Evolutionary conservation across 2,888 invertebrate genomes (phyloP).

Genomic region (Apotomis betuletana): DNA sequence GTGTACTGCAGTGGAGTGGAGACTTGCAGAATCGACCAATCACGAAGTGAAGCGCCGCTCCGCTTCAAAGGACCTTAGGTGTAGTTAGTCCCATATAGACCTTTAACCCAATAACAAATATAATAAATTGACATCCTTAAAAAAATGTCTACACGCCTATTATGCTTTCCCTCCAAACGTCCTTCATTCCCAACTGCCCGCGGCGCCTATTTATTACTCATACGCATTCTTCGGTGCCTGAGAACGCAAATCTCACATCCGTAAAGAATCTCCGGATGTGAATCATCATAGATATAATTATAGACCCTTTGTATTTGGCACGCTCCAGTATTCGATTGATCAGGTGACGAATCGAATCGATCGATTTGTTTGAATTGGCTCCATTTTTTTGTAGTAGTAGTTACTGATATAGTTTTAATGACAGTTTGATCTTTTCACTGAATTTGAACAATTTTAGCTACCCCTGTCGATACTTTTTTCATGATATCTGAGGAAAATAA

Average conservation of each 20-base stretch:
- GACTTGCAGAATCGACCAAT: no score
- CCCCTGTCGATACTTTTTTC: no score
- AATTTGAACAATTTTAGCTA: neutral
- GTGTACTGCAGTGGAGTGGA: no score
- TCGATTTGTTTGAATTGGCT: conserved; percentile 9
- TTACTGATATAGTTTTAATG: neutral
- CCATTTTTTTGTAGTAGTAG: neutral
- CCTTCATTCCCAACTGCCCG: conserved; percentile 16
- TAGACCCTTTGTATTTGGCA: conserved; percentile 31
- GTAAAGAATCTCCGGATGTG: conserved; percentile 39
- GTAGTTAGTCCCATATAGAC: no score
- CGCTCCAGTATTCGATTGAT: conserved; percentile 33
- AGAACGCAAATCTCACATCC: conserved; percentile 38
- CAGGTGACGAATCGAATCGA: conserved; percentile 20
- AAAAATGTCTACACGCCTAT: no score
- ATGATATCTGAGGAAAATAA: no score
- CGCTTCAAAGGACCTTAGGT: no score
- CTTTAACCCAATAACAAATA: no score
- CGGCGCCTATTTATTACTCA: conserved; percentile 31
- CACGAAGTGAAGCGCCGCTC: no score
- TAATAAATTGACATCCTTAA: no score
- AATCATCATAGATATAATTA: conserved; percentile 39
- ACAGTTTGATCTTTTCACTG: neutral
- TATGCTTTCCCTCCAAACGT: neutral
- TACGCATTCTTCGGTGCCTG: conserved; percentile 32